Percentiles rank a stretch among this genome's conserved stretches.
Evolutionary conservation across 2,113 vertebrate genomes (phyloP).

Genomic region (Dipodomys ordii): DNA sequence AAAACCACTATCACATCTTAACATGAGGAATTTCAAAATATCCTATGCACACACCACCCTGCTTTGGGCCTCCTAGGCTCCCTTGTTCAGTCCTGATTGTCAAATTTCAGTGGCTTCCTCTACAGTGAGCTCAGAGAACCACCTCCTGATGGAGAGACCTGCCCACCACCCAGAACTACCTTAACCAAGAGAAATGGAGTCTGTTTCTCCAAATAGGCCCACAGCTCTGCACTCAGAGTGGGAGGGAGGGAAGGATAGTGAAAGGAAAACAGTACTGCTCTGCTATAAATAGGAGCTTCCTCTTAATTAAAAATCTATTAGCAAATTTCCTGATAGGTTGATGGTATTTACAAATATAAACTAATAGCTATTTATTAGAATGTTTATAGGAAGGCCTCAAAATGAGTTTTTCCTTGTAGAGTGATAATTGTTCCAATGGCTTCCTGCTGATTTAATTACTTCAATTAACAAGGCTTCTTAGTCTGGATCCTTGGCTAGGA

Average conservation of each 20-base stretch:
- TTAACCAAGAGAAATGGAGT: not conserved
- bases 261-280: not conserved
- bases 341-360: conserved; percentile 82
- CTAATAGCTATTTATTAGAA: conserved; percentile 82
- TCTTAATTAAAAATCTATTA: conserved; percentile 84
- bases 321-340: conserved; percentile 78
- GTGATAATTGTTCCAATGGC: conserved; percentile 81
- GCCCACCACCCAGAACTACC: not conserved
- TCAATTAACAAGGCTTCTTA: conserved; percentile 79
- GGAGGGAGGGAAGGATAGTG: not conserved
- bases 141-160: not conserved
- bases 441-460: conserved; percentile 84
- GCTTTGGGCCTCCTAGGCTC: not conserved
- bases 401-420: conserved; percentile 80
- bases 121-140: not conserved
- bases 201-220: conserved; percentile 16
- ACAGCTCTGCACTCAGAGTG: not conserved
- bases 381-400: conserved; percentile 77
- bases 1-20: not conserved
- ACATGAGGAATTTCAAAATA: not conserved
- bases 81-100: not conserved
- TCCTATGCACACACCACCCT: accelerated
- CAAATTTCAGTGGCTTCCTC: not conserved
- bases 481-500: not conserved
- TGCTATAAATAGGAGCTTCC: conserved; percentile 33